These are phyloP conservation scores for Erethizon dorsatum DNA, from an alignment of 2,797 vertebrate species.

Conservation along the genomic window DNA sequence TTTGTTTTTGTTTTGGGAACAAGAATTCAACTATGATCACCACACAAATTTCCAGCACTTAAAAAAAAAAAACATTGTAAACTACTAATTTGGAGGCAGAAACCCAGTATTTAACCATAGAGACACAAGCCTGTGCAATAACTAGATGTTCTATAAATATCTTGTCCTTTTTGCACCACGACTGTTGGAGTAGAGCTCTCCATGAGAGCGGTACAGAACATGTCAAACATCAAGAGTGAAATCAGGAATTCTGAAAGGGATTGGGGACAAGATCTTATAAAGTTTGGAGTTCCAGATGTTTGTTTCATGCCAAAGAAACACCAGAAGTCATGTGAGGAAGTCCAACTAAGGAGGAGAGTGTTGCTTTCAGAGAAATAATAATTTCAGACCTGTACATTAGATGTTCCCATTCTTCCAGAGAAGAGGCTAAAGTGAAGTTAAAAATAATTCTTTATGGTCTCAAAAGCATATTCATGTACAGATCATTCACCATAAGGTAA, in stretches of 20 bases:
- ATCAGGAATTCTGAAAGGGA: conserved; percentile 45
- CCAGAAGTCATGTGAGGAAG: conserved; percentile 24
- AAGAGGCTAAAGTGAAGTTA: conserved; percentile 12
- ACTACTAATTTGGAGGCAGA: conserved; percentile 77
- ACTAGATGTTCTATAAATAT: conserved; percentile 67
- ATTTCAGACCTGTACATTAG: conserved; percentile 43
- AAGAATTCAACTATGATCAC: conserved; percentile 68
- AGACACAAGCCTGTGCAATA: conserved; percentile 48
- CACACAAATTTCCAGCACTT: conserved; percentile 74
- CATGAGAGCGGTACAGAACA: conserved; percentile 13
- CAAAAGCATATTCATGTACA: conserved; percentile 10
- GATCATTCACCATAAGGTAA: neutral
- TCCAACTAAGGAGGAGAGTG: conserved; percentile 9
- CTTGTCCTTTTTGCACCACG: conserved; percentile 19
- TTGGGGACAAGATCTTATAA: conserved; percentile 4
- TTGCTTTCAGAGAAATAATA: conserved; percentile 64
- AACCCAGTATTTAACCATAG: conserved; percentile 66
- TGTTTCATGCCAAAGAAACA: conserved; percentile 53
- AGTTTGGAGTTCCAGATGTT: conserved; percentile 9
- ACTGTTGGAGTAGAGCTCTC: conserved; percentile 22
- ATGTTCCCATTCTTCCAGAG: neutral
- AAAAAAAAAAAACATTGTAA: conserved; percentile 63
- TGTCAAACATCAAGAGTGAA: conserved; percentile 51
- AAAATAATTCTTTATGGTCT: conserved; percentile 56
- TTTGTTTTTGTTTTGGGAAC: conserved; percentile 77